These are phyloP conservation scores for Crematogaster levior DNA, from an alignment of 2,888 invertebrate genomes.

Conservation along the genomic window DNA sequence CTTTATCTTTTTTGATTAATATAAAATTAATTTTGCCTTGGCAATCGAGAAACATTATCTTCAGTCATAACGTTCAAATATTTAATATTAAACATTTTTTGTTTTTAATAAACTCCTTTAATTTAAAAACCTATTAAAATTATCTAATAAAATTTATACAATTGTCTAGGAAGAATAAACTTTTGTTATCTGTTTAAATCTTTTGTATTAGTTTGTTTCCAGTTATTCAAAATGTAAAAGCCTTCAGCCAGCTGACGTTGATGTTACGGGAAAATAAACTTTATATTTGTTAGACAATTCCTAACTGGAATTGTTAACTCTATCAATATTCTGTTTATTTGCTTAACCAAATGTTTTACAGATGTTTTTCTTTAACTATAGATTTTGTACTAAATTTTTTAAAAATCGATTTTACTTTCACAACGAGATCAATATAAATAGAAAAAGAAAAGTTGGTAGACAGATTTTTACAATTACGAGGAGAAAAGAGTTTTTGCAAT, in stretches of 20 bases:
- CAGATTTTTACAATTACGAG: slow-evolving; percentile 41
- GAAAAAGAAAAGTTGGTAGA: not conserved
- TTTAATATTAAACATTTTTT: not conserved
- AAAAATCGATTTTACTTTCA: not conserved
- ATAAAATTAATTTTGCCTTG: not conserved
- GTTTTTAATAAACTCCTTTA: not conserved
- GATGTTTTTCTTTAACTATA: not conserved
- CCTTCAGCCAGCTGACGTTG: not conserved
- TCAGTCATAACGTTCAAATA: not conserved
- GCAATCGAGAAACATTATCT: not conserved
- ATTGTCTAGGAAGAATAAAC: not conserved
- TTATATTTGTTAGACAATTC: slow-evolving; percentile 2
- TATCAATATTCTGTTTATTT: not conserved
- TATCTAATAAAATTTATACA: not conserved
- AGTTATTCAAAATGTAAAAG: not conserved
- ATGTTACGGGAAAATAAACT: not conserved
- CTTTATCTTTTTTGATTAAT: not conserved
- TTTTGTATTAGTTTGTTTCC: not conserved
- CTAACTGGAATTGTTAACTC: not conserved
- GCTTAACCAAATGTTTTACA: not conserved
- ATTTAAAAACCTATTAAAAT: not conserved
- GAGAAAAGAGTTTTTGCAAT: slow-evolving; percentile 49
- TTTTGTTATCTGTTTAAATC: not conserved
- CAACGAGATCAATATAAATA: not conserved
- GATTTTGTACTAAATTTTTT: not conserved